phyloP scores from a whole-genome alignment of 1,140 invertebrate genomes.

The Cydia amplana region DNA sequence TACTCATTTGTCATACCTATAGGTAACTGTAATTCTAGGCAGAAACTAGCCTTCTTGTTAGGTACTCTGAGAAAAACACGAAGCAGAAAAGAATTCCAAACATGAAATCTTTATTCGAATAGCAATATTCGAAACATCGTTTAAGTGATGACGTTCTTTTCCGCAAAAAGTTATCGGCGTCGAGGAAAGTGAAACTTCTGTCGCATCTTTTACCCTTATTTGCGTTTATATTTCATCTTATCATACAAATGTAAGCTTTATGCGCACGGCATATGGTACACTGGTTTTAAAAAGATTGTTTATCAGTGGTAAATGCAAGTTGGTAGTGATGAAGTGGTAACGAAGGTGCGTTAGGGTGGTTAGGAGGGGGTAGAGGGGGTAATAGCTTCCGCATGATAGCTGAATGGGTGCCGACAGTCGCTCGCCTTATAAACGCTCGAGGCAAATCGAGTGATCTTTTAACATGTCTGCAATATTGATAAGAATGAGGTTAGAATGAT shows the following conservation, averaged over 20 bases:
- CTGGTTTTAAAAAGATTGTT: neutral
- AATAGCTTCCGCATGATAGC: constrained; percentile 31
- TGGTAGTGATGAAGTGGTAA: constrained; percentile 11
- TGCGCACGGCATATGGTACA: neutral
- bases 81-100: neutral
- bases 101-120: neutral
- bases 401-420: constrained; percentile 24
- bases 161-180: constrained; percentile 16
- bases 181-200: constrained; percentile 13
- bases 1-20: too few species aligned
- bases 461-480: constrained; percentile 30
- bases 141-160: constrained; percentile 4
- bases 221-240: neutral
- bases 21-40: too few species aligned
- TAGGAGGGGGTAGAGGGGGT: neutral
- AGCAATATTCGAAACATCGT: constrained; percentile 10
- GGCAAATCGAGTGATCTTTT: constrained; percentile 31
- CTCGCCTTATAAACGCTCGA: constrained; percentile 16
- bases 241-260: neutral
- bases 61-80: too few species aligned
- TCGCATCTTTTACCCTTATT: constrained; percentile 1
- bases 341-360: constrained; percentile 20
- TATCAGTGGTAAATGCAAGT: neutral
- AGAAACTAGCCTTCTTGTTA: too few species aligned
- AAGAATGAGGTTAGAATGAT: constrained; percentile 30